Evolutionary conservation across 1,140 invertebrate species (phyloP).

Genomic region (Sesamia nonagrioides): DNA sequence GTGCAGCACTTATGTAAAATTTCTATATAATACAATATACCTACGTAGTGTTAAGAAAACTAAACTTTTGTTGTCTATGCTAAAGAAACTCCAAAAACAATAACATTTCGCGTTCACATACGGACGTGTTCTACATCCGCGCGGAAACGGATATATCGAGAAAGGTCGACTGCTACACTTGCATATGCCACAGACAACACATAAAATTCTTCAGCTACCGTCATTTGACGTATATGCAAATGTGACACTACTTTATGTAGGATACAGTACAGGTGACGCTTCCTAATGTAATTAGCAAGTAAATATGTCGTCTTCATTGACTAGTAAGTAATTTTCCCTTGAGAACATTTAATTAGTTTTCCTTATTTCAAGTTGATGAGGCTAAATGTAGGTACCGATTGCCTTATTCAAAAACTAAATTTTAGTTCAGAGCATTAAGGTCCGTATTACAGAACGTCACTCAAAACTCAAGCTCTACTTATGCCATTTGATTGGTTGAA

Average conservation of each 20-base stretch:
- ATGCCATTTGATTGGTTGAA: too few species aligned
- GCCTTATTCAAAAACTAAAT: background rate
- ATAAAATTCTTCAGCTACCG: constrained; percentile 15
- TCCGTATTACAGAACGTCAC: too few species aligned
- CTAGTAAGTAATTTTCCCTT: constrained; percentile 10
- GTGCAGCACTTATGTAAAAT: too few species aligned
- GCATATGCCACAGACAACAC: constrained; percentile 1
- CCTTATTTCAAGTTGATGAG: background rate
- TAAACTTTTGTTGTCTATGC: too few species aligned
- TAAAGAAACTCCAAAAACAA: constrained; percentile 22
- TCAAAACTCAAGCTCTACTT: too few species aligned
- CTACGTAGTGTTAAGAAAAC: too few species aligned
- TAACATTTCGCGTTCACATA: background rate
- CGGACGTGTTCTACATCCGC: constrained; percentile 44
- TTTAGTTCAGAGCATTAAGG: background rate
- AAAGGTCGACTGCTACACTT: constrained; percentile 51
- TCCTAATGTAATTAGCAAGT: constrained; percentile 15
- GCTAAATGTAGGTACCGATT: background rate
- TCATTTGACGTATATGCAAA: constrained; percentile 21
- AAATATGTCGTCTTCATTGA: constrained; percentile 11
- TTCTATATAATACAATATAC: too few species aligned
- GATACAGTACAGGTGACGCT: background rate
- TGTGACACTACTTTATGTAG: background rate
- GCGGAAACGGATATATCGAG: constrained; percentile 53
- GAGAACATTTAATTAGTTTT: constrained; percentile 12